Base-by-base conservation (phyloP, 2,797 vertebrate species). In the Pangasius mekongensis region DNA sequence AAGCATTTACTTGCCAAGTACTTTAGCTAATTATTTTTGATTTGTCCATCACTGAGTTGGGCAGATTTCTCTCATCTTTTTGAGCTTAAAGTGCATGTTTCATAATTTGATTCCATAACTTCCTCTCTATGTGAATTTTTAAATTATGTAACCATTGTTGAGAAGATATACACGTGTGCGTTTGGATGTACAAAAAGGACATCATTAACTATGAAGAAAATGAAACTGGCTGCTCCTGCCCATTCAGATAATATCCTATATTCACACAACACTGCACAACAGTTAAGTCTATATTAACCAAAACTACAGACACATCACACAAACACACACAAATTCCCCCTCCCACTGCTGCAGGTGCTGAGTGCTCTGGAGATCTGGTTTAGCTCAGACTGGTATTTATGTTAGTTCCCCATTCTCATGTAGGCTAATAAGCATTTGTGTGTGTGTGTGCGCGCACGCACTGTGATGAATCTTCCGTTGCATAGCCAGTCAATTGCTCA, bases 401-500 rank as follows among this genome's bases (percentile, higher is more conserved):
- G 76, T 88, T 69, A 69, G 74, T 86, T 82, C 67, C 78, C 49
- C 30, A 36, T 74, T 83, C 67, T 83, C 56, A 39, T 73, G 24
- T 73, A 77, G 22, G 3, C 24, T 43, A 62, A 43, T 66, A 43
- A 77, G 49, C 47, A 10, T 22, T 8, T 85, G 58, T 43, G 18
- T 52, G 11, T 33, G 69, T n/a, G 64, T 27, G 24, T 62, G 16
- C 0, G 1, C 4, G 22, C 27, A 24, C 39, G 52, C 66, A 22
- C 49, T 14, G 62, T 14, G 62, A 82, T 69, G 43, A 54, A 67
- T 76, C 80, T 43, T 85, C 33, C 73, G 30, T 64, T 14, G 20
- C 43, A 88, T 20, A 88, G 47, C 71, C 43, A 74, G 30, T 78
- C 71, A 56, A 88, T 36, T 30, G 86, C 62, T 86, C 85, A 80